Percentiles rank a stretch among this genome's conserved stretches.
Conservation (phyloP, 64 coral and sea anemone species). For the Montipora capricornis region DNA sequence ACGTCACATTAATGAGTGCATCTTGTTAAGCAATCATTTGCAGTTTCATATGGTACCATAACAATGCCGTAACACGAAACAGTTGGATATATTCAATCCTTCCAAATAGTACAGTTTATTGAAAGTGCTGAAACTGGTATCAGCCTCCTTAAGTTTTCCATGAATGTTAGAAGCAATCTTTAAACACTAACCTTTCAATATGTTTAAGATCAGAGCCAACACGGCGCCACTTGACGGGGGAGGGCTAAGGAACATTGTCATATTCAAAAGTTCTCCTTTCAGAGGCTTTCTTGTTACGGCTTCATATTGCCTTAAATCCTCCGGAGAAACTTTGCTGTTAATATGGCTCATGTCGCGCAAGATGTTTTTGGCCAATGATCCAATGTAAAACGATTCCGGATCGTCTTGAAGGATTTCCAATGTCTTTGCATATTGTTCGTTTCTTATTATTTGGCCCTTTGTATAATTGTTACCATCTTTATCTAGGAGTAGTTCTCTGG, state of each 20-base stretch:
- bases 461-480: slow-evolving; percentile 35
- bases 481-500: slow-evolving; percentile 81
- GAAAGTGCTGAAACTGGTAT: no score
- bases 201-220: slow-evolving; percentile 76
- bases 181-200: slow-evolving; percentile 73
- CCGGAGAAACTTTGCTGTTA: neutral
- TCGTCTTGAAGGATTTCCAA: slow-evolving; percentile 68
- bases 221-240: slow-evolving; percentile 92
- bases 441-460: slow-evolving; percentile 59
- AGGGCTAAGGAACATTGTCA: slow-evolving; percentile 51
- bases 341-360: slow-evolving; percentile 9
- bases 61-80: no score
- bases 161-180: neutral
- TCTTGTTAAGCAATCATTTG: no score
- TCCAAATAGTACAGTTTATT: no score
- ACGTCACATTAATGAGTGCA: no score
- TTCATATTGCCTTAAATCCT: slow-evolving; percentile 28
- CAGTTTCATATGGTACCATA: no score
- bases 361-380: slow-evolving; percentile 50
- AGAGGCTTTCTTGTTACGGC: neutral
- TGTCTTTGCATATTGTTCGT: slow-evolving; percentile 74
- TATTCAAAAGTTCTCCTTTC: neutral
- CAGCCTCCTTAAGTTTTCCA: no score
- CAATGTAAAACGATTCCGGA: slow-evolving; percentile 85
- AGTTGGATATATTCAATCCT: no score